phyloP scores from a whole-genome alignment of 1,140 invertebrate genomes.

The Trialeurodes vaporariorum region DNA sequence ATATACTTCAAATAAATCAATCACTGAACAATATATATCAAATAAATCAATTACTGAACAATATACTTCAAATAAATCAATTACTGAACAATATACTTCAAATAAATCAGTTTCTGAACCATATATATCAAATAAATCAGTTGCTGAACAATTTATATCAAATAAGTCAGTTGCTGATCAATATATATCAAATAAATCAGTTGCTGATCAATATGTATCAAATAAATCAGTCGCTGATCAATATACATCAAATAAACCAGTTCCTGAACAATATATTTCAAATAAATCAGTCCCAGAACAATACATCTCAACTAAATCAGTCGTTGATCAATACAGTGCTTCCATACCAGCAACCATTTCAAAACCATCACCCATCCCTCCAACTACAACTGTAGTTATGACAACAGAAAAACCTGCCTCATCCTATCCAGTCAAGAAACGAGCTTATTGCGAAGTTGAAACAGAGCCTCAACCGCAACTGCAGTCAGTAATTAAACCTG shows the following conservation, averaged over 20 bases:
- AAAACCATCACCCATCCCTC: background rate
- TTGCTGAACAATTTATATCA: background rate
- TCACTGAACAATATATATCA: background rate
- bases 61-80: background rate
- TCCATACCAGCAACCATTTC: slow-evolving; percentile 4
- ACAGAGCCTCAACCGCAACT: slow-evolving; percentile 12
- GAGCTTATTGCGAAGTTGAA: slow-evolving; percentile 42
- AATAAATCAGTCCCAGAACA: background rate
- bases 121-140: background rate
- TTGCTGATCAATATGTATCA: background rate
- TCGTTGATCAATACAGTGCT: background rate
- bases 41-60: background rate
- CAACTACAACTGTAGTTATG: background rate
- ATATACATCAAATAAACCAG: background rate
- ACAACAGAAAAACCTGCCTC: slow-evolving; percentile 15
- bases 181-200: background rate
- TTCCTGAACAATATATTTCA: background rate
- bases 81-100: background rate
- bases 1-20: background rate
- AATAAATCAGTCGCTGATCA: background rate
- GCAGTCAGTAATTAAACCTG: slow-evolving; percentile 3
- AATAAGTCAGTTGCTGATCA: background rate
- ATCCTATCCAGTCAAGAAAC: slow-evolving; percentile 42
- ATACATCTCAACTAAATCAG: background rate
- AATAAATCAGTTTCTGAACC: background rate